These are phyloP conservation scores for Allophyes oxyacanthae DNA, from an alignment of 2,888 invertebrate genomes.

Conservation along the genomic window DNA sequence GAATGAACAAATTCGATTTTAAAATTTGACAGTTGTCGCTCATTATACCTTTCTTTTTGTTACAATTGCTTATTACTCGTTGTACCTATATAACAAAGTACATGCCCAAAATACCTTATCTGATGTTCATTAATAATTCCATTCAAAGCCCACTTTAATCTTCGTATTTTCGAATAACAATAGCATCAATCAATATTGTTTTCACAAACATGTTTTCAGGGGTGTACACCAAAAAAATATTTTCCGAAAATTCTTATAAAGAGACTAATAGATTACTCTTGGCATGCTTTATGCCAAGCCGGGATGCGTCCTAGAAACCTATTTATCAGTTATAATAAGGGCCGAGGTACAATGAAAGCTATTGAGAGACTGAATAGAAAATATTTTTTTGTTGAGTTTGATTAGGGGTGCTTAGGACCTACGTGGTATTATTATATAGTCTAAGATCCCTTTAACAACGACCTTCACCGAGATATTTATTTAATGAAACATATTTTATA, in stretches of 20 bases:
- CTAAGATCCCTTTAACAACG: too few relatives aligned
- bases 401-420: slow-evolving; percentile 16
- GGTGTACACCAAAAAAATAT: slow-evolving; percentile 59
- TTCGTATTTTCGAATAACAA: slow-evolving; percentile 57
- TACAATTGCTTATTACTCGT: slow-evolving; percentile 7
- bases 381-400: slow-evolving; percentile 31
- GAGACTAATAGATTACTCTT: slow-evolving; percentile 66
- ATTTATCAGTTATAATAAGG: slow-evolving; percentile 47
- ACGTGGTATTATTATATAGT: too few relatives aligned
- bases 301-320: slow-evolving; percentile 49
- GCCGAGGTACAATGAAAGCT: slow-evolving; percentile 35
- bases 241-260: slow-evolving; percentile 44
- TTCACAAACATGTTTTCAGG: slow-evolving; percentile 79
- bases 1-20: too few relatives aligned
- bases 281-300: slow-evolving; percentile 55
- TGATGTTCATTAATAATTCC: slow-evolving; percentile 46
- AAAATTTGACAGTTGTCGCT: not conserved
- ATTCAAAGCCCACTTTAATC: slow-evolving; percentile 54
- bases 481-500: too few relatives aligned
- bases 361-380: slow-evolving; percentile 29
- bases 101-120: slow-evolving; percentile 12
- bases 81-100: slow-evolving; percentile 12
- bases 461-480: too few relatives aligned
- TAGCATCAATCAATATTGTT: slow-evolving; percentile 70
- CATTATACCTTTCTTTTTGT: slow-evolving; percentile 2